These are phyloP conservation scores for Stenichneumon culpator DNA, from an alignment of 2,888 invertebrate genomes.

Conservation along the genomic window DNA sequence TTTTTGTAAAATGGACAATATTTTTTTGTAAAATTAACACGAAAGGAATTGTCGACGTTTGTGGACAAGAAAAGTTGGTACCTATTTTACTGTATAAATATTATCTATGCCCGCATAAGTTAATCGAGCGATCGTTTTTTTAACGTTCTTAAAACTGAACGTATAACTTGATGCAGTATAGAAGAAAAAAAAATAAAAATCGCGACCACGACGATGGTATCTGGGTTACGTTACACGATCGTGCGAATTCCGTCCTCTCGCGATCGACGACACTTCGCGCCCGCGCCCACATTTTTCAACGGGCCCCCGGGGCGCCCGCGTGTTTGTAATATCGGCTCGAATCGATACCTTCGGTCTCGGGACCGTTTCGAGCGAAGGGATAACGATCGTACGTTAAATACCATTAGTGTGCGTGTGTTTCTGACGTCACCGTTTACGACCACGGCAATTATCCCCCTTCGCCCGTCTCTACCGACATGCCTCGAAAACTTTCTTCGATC, in stretches of 20 bases:
- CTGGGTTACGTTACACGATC: slow-evolving; percentile 16
- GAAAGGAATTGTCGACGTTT: too few relatives aligned
- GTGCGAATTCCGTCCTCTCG: slow-evolving; percentile 12
- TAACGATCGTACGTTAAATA: slow-evolving; percentile 50
- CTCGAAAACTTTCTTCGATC: slow-evolving; percentile 67
- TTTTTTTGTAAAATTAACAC: too few relatives aligned
- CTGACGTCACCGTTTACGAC: slow-evolving; percentile 62
- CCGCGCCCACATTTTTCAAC: slow-evolving; percentile 28
- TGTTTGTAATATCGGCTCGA: slow-evolving; percentile 5
- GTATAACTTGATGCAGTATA: neutral
- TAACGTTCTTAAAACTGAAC: neutral
- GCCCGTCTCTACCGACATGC: slow-evolving; percentile 39
- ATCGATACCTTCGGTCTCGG: slow-evolving; percentile 9
- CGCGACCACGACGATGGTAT: neutral
- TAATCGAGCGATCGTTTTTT: neutral
- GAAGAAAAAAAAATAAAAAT: slow-evolving; percentile 7
- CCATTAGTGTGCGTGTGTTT: slow-evolving; percentile 18
- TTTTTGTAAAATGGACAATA: too few relatives aligned
- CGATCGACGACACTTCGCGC: slow-evolving; percentile 11
- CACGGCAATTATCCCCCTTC: slow-evolving; percentile 55
- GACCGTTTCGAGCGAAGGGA: slow-evolving; percentile 34
- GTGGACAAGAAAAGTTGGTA: too few relatives aligned
- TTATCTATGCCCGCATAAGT: neutral
- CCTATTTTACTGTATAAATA: too few relatives aligned
- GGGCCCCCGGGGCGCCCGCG: neutral